Percentiles rank a stretch among this genome's conserved stretches.
Conservation (phyloP, 2,113 vertebrate species). For the Neotoma lepida region DNA sequence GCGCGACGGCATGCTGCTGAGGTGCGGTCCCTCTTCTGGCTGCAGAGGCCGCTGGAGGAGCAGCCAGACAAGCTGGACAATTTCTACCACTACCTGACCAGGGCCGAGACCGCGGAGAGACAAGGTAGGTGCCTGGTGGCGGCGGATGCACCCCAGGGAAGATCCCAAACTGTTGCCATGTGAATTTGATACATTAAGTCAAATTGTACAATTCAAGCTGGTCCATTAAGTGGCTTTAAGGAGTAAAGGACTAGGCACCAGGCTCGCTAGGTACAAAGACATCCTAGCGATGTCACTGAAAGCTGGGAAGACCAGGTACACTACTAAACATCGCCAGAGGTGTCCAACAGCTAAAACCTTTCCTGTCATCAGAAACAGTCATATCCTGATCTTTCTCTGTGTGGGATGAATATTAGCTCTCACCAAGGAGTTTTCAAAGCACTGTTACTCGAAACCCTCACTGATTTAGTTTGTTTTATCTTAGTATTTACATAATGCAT, state of each 20-base stretch:
- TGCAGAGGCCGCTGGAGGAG: constrained; percentile 89
- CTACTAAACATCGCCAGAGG: constrained; percentile 18
- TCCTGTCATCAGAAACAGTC: constrained; percentile 57
- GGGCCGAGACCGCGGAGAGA: constrained; percentile 87
- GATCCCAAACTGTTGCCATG: constrained; percentile 79
- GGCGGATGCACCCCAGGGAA: constrained; percentile 78
- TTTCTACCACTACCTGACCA: constrained; percentile 92
- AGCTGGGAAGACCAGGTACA: background rate
- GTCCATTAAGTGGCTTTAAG: constrained; percentile 75
- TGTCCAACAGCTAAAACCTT: constrained; percentile 48
- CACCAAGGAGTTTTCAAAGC: constrained; percentile 42
- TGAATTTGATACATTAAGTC: constrained; percentile 81
- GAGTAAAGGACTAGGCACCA: constrained; percentile 38
- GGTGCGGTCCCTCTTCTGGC: constrained; percentile 95
- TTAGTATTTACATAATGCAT: constrained; percentile 66
- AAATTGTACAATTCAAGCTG: constrained; percentile 78
- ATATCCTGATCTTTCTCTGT: constrained; percentile 45
- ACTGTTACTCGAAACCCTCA: constrained; percentile 59
- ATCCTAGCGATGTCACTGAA: background rate
- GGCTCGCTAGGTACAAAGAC: constrained; percentile 23
- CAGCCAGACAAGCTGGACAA: constrained; percentile 92
- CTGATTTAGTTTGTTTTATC: background rate
- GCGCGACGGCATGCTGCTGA: constrained; percentile 90
- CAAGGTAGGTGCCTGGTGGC: constrained; percentile 85
- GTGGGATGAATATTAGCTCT: constrained; percentile 26